A percentile compares a stretch with the other conserved stretches of the same genome.
Conservation (phyloP, 2,888 invertebrate species). For the Rhyacophila evoluta region DNA sequence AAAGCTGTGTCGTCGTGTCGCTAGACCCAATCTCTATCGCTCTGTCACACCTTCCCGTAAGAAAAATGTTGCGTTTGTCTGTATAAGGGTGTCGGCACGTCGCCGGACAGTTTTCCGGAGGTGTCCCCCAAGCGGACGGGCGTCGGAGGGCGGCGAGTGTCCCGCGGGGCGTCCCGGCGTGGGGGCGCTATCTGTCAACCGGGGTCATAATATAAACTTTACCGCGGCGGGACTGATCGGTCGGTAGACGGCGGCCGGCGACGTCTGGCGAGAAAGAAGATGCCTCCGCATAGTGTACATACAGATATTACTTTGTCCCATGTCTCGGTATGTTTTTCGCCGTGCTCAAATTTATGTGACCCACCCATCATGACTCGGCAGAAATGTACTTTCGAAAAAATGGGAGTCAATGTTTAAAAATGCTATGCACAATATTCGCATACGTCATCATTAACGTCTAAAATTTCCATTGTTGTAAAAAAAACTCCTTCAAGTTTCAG, state of each 20-base stretch:
- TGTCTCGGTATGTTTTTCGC: too few relatives aligned
- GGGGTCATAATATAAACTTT: constrained; percentile 10
- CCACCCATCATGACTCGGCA: too few relatives aligned
- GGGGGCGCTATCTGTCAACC: constrained; percentile 5
- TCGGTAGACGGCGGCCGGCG: background rate
- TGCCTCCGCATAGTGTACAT: background rate
- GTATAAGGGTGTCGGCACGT: background rate
- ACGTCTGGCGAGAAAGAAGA: background rate
- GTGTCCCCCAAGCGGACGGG: background rate
- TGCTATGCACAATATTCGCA: too few relatives aligned
- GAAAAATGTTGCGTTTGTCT: background rate
- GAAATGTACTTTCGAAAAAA: too few relatives aligned
- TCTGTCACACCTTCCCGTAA: background rate
- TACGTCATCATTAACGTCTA: too few relatives aligned
- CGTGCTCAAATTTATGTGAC: too few relatives aligned
- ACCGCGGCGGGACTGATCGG: background rate
- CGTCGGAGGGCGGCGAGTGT: background rate
- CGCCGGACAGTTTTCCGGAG: constrained; percentile 9
- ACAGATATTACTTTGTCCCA: too few relatives aligned
- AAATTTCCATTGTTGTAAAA: too few relatives aligned
- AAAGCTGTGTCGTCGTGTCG: too few relatives aligned
- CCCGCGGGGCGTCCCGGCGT: background rate
- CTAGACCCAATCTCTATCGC: too few relatives aligned
- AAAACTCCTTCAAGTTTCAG: too few relatives aligned
- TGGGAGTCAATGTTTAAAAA: too few relatives aligned